A percentile compares a stretch with the other conserved stretches of the same genome.
These are phyloP conservation scores for Daboia siamensis DNA, from an alignment of 2,113 vertebrate species.

Conservation along the genomic window DNA sequence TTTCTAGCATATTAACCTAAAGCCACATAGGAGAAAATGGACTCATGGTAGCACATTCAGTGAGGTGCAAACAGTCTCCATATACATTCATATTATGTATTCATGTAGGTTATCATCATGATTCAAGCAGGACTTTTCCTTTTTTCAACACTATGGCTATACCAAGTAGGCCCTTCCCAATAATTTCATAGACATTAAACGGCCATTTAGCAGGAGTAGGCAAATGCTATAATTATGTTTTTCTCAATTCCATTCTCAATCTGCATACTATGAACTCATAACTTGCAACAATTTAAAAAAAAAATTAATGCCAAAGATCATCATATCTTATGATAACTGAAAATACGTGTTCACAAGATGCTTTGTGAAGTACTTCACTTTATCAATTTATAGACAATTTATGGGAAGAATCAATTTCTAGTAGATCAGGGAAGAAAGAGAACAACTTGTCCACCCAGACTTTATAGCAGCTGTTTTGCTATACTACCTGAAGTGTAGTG, in stretches of 20 bases:
- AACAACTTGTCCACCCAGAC: no score
- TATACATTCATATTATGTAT: background rate
- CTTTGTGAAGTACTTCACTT: background rate
- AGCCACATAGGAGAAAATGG: background rate
- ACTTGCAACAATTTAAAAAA: background rate
- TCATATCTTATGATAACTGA: background rate
- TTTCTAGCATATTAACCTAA: background rate
- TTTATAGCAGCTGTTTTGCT: background rate
- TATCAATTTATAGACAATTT: background rate
- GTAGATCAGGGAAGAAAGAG: background rate
- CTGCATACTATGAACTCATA: background rate
- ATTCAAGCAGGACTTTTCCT: background rate
- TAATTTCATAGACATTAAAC: background rate
- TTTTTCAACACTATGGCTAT: background rate
- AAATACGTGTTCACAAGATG: background rate
- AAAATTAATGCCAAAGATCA: background rate
- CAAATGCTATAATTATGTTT: background rate
- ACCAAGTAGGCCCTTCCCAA: background rate
- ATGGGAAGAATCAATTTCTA: background rate
- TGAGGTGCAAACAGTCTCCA: background rate
- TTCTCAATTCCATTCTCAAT: background rate
- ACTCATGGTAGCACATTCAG: background rate
- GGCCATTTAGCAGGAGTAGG: background rate
- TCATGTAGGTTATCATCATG: background rate
- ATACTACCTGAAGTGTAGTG: no score